Percentiles rank a stretch among this genome's conserved stretches.
Evolutionary conservation across 2,888 invertebrate species (phyloP).

Genomic region (Cataglyphis altisquamis): DNA sequence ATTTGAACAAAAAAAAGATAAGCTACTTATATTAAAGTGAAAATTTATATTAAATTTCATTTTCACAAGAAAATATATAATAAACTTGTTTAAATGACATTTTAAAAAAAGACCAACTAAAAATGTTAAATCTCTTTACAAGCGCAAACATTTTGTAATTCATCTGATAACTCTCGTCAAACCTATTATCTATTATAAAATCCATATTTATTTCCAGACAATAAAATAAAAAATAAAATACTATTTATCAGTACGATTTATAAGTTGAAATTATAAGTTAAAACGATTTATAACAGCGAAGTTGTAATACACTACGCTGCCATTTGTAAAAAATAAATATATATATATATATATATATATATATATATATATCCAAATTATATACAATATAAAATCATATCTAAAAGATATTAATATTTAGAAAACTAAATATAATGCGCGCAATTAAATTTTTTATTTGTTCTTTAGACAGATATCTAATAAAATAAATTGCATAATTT

Average conservation of each 20-base stretch:
- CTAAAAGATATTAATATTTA: background rate
- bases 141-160: background rate
- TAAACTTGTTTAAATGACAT: background rate
- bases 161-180: background rate
- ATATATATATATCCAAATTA: background rate
- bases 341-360: background rate
- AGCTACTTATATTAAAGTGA: background rate
- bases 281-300: background rate
- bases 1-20: background rate
- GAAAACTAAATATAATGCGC: background rate
- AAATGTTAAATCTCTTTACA: background rate
- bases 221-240: background rate
- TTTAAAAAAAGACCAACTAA: background rate
- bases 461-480: background rate
- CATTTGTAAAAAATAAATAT: background rate
- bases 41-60: background rate
- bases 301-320: background rate
- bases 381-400: background rate
- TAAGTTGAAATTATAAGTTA: no score
- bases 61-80: background rate
- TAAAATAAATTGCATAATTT: slow-evolving; percentile 6
- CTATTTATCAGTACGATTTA: background rate
- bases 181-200: background rate
- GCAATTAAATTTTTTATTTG: background rate
- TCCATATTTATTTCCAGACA: background rate